Conservation (phyloP, 2,113 vertebrate genomes). For the Mionectes macconnelli region DNA sequence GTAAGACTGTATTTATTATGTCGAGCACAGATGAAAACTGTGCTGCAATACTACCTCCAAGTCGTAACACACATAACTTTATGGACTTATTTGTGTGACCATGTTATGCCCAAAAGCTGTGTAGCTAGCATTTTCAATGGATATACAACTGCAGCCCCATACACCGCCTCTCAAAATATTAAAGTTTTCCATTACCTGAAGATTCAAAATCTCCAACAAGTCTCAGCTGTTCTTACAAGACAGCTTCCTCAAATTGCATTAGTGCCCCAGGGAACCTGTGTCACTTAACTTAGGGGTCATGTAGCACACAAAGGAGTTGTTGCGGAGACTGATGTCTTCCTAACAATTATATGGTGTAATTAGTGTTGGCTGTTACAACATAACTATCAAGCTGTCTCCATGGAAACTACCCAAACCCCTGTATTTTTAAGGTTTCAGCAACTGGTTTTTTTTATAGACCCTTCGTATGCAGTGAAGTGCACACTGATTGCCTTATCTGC, state of each 20-base stretch:
- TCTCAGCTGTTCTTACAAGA: background rate
- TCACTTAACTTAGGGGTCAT: background rate
- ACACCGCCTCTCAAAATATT: background rate
- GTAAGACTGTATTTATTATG: background rate
- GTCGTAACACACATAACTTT: background rate
- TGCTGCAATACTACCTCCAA: accelerated
- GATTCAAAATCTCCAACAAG: background rate
- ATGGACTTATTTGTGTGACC: background rate
- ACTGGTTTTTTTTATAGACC: conserved; percentile 28
- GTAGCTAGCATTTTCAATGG: background rate
- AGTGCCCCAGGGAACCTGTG: background rate
- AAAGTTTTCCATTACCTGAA: background rate
- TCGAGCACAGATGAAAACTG: background rate
- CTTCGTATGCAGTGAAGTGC: conserved; percentile 33
- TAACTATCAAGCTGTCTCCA: conserved; percentile 57
- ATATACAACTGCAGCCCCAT: background rate
- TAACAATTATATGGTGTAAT: conserved; percentile 58
- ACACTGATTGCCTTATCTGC: conserved; percentile 24
- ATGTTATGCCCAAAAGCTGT: background rate
- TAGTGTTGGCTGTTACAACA: conserved; percentile 43
- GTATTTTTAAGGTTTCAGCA: conserved; percentile 52
- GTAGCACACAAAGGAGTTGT: conserved; percentile 49
- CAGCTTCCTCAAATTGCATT: background rate
- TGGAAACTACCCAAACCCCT: conserved; percentile 59
- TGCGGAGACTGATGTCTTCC: conserved; percentile 59